Percentiles rank a stretch among this genome's conserved stretches.
These are phyloP conservation scores for Stenolophus ochropezus DNA, from an alignment of 2,888 invertebrate species.

Conservation along the genomic window DNA sequence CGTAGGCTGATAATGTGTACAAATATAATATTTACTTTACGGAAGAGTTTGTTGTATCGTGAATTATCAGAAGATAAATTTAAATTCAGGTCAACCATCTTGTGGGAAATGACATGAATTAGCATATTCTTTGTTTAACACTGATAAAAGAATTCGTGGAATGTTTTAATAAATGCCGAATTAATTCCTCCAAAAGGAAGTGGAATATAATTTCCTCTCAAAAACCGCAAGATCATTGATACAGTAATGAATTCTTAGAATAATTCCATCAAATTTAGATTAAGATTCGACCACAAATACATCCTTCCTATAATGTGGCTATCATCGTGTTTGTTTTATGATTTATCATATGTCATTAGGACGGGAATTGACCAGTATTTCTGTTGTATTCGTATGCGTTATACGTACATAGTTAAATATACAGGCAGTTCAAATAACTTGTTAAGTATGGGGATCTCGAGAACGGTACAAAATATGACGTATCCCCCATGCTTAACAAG, in stretches of 20 bases:
- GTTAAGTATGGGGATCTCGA: too few relatives aligned
- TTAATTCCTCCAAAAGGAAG: conserved; percentile 35
- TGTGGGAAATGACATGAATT: neutral
- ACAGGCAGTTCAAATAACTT: too few relatives aligned
- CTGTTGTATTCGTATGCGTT: too few relatives aligned
- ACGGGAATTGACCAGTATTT: neutral
- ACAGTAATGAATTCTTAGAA: conserved; percentile 36
- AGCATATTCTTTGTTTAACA: conserved; percentile 24
- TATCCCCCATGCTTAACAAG: too few relatives aligned
- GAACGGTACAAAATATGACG: too few relatives aligned
- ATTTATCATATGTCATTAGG: neutral
- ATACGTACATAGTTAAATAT: too few relatives aligned
- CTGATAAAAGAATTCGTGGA: conserved; percentile 16
- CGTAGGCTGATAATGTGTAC: too few relatives aligned
- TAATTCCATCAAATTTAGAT: conserved; percentile 46
- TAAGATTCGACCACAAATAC: neutral
- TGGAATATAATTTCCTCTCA: conserved; percentile 38
- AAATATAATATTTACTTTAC: too few relatives aligned
- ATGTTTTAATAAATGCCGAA: conserved; percentile 13
- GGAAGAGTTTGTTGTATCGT: too few relatives aligned
- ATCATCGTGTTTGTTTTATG: neutral
- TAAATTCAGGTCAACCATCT: neutral
- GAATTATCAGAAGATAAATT: too few relatives aligned
- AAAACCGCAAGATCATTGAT: conserved; percentile 41
- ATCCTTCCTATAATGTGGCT: neutral